Conservation (phyloP, 2,888 invertebrate species). For the Andrena hattorfiana region DNA sequence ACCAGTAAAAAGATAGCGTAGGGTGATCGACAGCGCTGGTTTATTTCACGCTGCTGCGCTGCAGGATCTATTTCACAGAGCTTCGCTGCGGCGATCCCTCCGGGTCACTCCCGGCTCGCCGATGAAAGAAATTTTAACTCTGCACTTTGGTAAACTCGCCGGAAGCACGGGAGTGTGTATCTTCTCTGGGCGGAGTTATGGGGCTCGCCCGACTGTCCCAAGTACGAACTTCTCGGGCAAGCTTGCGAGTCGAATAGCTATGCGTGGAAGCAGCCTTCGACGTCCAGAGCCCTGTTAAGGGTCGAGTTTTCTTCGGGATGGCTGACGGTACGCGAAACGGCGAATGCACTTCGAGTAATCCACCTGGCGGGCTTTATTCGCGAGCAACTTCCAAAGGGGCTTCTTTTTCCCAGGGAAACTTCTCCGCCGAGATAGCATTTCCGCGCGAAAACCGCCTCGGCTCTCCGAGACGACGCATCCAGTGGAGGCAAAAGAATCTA, state of each 20-base stretch:
- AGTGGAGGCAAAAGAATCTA: neutral
- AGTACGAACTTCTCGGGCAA: neutral
- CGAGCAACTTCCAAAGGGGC: neutral
- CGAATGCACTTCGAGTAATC: slow-evolving; percentile 13
- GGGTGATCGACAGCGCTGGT: neutral
- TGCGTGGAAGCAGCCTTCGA: slow-evolving; percentile 9
- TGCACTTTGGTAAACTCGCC: neutral
- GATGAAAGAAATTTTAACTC: neutral
- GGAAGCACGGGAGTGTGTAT: neutral
- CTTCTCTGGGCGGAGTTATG: slow-evolving; percentile 1
- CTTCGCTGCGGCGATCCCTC: neutral
- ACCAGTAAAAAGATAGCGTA: neutral
- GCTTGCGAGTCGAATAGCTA: slow-evolving; percentile 25
- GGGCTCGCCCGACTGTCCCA: neutral
- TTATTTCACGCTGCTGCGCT: neutral
- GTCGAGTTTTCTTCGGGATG: slow-evolving; percentile 22
- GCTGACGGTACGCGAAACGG: slow-evolving; percentile 4
- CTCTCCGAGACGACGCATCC: neutral
- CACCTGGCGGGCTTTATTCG: slow-evolving; percentile 1
- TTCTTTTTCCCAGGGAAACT: slow-evolving; percentile 7
- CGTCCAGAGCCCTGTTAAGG: slow-evolving; percentile 24
- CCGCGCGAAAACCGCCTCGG: neutral
- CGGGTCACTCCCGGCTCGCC: neutral
- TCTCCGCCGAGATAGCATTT: neutral
- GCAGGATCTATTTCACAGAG: neutral